Evolutionary conservation across 1,140 invertebrate species (phyloP).

Genomic region (Microvelia longipes): DNA sequence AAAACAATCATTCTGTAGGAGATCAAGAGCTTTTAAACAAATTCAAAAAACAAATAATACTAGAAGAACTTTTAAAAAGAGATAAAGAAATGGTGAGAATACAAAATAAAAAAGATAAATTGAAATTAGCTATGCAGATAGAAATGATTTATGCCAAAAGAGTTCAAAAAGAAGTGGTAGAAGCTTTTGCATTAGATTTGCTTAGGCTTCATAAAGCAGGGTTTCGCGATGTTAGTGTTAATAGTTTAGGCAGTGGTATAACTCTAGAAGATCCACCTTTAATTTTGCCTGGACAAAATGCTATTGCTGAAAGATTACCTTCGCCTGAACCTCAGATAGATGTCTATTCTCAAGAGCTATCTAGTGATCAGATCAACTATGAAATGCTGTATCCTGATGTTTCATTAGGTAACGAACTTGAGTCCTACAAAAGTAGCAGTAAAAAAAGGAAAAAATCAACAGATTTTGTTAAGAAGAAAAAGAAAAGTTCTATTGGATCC

Average conservation of each 20-base stretch:
- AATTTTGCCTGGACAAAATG: neutral
- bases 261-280: neutral
- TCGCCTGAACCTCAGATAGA: neutral
- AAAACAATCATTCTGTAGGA: neutral
- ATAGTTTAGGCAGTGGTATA: neutral
- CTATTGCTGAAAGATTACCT: neutral
- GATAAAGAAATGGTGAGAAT: slow-evolving; percentile 1
- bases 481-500: neutral
- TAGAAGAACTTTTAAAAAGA: slow-evolving; percentile 1
- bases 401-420: neutral
- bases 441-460: neutral
- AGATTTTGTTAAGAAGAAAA: neutral
- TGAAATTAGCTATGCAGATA: neutral
- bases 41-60: neutral
- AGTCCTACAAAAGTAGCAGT: neutral
- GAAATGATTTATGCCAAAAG: neutral
- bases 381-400: neutral
- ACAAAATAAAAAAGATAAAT: neutral
- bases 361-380: neutral
- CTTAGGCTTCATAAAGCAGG: neutral
- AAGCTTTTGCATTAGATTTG: neutral
- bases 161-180: neutral
- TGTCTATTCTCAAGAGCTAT: neutral
- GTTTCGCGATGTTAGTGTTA: neutral
- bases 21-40: neutral